Percentiles rank a stretch among this genome's conserved stretches.
Conservation (phyloP, 1,140 invertebrate species). For the Bombus cullumanus region DNA sequence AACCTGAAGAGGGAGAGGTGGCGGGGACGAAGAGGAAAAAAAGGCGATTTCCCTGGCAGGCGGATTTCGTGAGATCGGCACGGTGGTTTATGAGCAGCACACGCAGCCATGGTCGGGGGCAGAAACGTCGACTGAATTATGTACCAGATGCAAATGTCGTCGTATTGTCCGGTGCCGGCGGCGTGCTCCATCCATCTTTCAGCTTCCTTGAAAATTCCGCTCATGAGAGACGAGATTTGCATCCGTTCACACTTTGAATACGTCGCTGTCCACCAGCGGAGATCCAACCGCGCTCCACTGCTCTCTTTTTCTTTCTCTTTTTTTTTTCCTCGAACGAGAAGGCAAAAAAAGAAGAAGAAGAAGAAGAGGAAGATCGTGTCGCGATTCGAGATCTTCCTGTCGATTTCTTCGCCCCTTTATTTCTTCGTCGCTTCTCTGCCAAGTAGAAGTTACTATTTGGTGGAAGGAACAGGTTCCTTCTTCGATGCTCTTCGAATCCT, state of each 20-base stretch:
- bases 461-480: background rate
- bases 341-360: background rate
- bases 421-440: background rate
- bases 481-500: background rate
- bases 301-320: background rate
- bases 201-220: constrained; percentile 72
- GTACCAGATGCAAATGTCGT: constrained; percentile 72
- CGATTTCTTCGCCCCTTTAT: background rate
- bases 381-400: background rate
- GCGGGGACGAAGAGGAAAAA: too few species aligned
- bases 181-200: constrained; percentile 71
- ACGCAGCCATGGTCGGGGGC: constrained; percentile 51
- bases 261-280: constrained; percentile 39
- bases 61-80: constrained; percentile 34
- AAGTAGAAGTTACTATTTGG: background rate
- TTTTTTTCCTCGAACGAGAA: background rate
- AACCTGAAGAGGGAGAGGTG: background rate
- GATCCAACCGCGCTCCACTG: too few species aligned
- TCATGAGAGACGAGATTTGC: constrained; percentile 70
- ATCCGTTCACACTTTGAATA: constrained; percentile 73
- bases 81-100: constrained; percentile 56
- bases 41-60: background rate
- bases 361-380: background rate
- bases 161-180: constrained; percentile 65
- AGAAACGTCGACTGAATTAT: constrained; percentile 71